These are phyloP conservation scores for Ctenomys sociabilis DNA, from an alignment of 2,113 vertebrate genomes.

Conservation along the genomic window DNA sequence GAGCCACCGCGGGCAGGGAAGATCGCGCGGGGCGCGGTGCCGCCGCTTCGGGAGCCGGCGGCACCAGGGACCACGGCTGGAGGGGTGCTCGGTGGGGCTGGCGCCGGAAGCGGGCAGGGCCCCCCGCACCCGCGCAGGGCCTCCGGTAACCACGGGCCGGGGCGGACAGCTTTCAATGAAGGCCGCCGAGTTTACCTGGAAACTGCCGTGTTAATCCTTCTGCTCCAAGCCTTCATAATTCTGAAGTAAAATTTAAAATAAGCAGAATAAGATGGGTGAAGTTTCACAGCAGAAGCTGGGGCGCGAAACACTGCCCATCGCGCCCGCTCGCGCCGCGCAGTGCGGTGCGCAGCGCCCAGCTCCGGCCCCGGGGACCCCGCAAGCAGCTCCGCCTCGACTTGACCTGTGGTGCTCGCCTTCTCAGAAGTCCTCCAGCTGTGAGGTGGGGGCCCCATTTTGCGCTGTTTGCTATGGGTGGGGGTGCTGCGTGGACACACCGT, in stretches of 20 bases:
- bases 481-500: background rate
- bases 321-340: background rate
- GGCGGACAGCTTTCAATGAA: background rate
- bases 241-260: background rate
- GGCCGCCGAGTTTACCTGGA: background rate
- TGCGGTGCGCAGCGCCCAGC: background rate
- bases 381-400: no score
- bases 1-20: background rate
- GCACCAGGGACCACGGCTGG: background rate
- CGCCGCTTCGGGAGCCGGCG: background rate
- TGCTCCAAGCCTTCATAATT: background rate
- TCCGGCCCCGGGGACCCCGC: no score
- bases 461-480: background rate
- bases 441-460: background rate
- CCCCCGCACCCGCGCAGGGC: background rate
- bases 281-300: background rate
- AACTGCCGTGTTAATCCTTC: background rate
- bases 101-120: accelerated
- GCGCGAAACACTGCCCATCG: background rate
- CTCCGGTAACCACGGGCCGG: background rate
- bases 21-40: background rate
- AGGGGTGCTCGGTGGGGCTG: accelerated
- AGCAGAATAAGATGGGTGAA: background rate
- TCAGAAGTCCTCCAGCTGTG: background rate
- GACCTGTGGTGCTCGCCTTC: no score